Evolutionary conservation across 1,140 invertebrate species (phyloP).

Genomic region (Chionoecetes opilio): DNA sequence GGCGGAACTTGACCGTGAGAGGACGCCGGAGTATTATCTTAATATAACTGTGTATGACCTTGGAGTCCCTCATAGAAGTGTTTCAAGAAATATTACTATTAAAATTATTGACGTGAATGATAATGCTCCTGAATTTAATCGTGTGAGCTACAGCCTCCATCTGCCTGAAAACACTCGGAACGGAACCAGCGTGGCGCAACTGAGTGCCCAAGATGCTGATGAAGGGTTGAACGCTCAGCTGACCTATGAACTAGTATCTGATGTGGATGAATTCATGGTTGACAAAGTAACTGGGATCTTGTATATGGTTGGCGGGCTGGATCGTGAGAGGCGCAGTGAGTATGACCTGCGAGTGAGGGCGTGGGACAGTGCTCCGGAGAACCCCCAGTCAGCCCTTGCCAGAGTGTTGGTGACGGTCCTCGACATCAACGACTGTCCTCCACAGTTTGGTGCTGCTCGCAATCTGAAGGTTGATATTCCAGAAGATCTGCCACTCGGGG

Average conservation of each 20-base stretch:
- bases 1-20: slow-evolving; percentile 94
- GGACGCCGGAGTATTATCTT: slow-evolving; percentile 91
- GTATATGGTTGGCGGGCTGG: slow-evolving; percentile 90
- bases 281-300: slow-evolving; percentile 91
- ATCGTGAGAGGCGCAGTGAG: slow-evolving; percentile 92
- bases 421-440: slow-evolving; percentile 96
- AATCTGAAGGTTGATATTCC: slow-evolving; percentile 89
- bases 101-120: slow-evolving; percentile 85
- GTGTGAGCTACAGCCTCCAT: slow-evolving; percentile 84
- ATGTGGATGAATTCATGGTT: slow-evolving; percentile 93
- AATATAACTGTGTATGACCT: slow-evolving; percentile 96
- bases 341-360: slow-evolving; percentile 94
- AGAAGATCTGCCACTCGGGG: slow-evolving; percentile 95
- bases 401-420: slow-evolving; percentile 88
- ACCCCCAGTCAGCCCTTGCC: slow-evolving; percentile 85
- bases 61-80: slow-evolving; percentile 91
- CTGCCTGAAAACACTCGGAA: slow-evolving; percentile 84
- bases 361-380: slow-evolving; percentile 88
- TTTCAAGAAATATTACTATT: slow-evolving; percentile 90
- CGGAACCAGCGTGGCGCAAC: slow-evolving; percentile 84
- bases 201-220: slow-evolving; percentile 85
- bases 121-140: slow-evolving; percentile 85
- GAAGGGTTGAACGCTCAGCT: slow-evolving; percentile 89
- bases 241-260: slow-evolving; percentile 91
- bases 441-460: slow-evolving; percentile 87